Evolutionary conservation across 2,113 vertebrate genomes (phyloP).

Genomic region (Nansenia antarctica): DNA sequence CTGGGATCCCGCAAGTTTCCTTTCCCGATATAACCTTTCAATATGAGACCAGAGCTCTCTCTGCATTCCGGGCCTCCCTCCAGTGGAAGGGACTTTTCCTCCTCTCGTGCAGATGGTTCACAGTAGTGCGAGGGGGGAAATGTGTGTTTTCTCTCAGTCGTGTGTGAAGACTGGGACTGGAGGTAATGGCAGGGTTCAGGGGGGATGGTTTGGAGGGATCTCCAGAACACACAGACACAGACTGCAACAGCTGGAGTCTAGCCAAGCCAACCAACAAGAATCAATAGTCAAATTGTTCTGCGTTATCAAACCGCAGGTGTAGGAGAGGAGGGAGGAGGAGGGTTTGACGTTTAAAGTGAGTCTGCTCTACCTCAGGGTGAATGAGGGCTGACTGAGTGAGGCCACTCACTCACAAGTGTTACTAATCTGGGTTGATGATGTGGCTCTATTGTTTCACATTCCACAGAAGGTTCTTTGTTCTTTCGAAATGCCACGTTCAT

Average conservation of each 20-base stretch:
- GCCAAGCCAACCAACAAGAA: background rate
- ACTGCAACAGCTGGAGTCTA: background rate
- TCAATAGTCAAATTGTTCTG: background rate
- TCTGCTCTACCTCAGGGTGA: too few relatives aligned
- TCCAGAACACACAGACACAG: constrained; percentile 1
- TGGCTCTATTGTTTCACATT: too few relatives aligned
- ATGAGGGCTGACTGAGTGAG: too few relatives aligned
- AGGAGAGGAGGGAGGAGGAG: background rate
- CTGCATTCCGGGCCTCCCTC: constrained; percentile 32
- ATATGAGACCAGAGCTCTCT: constrained; percentile 23
- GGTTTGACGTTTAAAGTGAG: background rate
- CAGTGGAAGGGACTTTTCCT: constrained; percentile 10
- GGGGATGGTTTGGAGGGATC: background rate
- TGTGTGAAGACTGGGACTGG: constrained; percentile 46
- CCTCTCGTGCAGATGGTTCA: constrained; percentile 35
- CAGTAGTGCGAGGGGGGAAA: constrained; percentile 48
- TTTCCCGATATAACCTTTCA: constrained; percentile 1
- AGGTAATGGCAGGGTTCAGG: constrained; percentile 6
- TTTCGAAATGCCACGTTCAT: too few relatives aligned
- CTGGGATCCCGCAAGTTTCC: background rate
- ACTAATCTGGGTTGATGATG: too few relatives aligned
- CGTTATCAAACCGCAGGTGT: background rate
- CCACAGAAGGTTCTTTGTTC: too few relatives aligned
- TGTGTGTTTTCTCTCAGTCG: constrained; percentile 59
- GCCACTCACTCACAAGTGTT: too few relatives aligned